phyloP scores from a whole-genome alignment of 2,797 vertebrate species.

The Siniperca undulata region DNA sequence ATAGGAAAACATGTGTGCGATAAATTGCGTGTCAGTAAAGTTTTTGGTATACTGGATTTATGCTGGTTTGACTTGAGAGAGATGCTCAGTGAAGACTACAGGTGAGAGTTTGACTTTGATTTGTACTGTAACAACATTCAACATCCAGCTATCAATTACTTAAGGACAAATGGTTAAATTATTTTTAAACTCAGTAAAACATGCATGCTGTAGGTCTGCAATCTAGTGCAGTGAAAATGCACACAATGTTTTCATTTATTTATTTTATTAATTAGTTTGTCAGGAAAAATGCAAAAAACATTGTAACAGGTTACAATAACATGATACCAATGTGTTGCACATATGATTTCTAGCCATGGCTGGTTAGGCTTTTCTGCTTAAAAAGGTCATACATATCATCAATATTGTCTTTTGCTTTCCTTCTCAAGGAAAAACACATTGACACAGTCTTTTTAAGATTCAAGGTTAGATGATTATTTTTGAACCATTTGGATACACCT shows the following conservation, averaged over 20 bases:
- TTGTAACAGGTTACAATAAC: too few relatives aligned
- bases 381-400: too few relatives aligned
- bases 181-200: neutral
- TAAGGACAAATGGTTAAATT: neutral
- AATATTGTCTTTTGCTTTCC: too few relatives aligned
- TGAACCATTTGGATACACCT: too few relatives aligned
- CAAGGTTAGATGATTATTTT: too few relatives aligned
- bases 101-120: neutral
- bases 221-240: neutral
- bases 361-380: too few relatives aligned
- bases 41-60: neutral
- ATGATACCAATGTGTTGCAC: too few relatives aligned
- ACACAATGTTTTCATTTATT: neutral
- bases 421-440: too few relatives aligned
- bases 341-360: too few relatives aligned
- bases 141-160: neutral
- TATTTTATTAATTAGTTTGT: neutral
- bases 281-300: too few relatives aligned
- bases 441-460: too few relatives aligned
- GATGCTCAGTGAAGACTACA: neutral
- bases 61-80: neutral
- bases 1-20: conserved; percentile 11
- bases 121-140: neutral
- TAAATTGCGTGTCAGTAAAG: neutral
- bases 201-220: neutral